Base-by-base conservation (phyloP, 2,797 vertebrate species). In the Champsocephalus esox region DNA sequence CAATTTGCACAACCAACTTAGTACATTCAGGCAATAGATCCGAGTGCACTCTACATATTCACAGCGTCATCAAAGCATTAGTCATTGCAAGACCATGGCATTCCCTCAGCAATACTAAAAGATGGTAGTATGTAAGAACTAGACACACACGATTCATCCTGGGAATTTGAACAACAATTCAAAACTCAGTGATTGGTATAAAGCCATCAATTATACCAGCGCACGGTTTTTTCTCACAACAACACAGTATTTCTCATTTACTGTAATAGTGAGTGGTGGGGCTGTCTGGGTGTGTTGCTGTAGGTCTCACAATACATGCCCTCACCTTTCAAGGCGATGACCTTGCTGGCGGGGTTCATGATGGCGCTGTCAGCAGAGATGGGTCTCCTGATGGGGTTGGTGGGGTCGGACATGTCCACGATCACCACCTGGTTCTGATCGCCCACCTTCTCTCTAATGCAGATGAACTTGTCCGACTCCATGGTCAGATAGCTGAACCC, bases 381-480 rank as follows among this genome's bases (percentile, higher is more conserved):
- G 0, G 97, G 97, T 21, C 96, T 94, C 70, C 96, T 94, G 85
- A 98, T 96, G 0, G 96, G 96, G 50, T 95, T 96, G 28, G 94
- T 94, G 56, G 96, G 95, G 85, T 99, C 96, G 0, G 92, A 95
- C 95, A 97, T 88, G 88, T 98, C 97, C 81, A 98, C 94, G 50
- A 98, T 98, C 70, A 97, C 95, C 70, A 98, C 96, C 85, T 98
- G 97, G 19, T 96, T 96, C 93, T 98, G 97, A 60, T 98, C 96
- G 1, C 96, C 96, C 62, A 98, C 96, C 81, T 97, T 98, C 91
- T 98, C 97, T 60, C 96, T 89, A 87, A 98, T 95, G 88, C 97
- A 98, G 90, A 98, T 97, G 92, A 97, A 99, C 82, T 97, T 96
- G 92, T 98, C 97, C 0, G 97, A 98, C 93, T 98, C 97, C 97